phyloP scores from a whole-genome alignment of 1,140 invertebrate species.

The Tetramorium parvispinum region DNA sequence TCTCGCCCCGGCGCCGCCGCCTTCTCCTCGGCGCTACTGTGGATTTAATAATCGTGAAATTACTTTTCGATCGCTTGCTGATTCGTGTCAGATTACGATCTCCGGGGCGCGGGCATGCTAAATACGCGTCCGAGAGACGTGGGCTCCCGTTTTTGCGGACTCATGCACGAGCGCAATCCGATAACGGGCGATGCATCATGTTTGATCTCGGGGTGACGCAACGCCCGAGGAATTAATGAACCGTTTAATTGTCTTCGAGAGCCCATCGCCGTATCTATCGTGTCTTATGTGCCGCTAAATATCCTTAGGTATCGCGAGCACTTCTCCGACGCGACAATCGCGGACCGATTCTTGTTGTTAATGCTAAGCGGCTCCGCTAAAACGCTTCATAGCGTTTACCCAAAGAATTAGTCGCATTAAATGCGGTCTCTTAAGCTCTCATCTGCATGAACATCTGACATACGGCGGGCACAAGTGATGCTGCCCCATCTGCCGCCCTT shows the following conservation, averaged over 20 bases:
- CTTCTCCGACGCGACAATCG: constrained; percentile 40
- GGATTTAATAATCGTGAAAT: constrained; percentile 49
- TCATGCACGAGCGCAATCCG: constrained; percentile 9
- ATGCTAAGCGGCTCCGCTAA: constrained; percentile 43
- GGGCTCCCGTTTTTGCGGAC: background rate
- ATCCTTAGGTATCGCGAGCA: background rate
- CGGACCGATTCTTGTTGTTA: background rate
- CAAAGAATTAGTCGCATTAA: constrained; percentile 75
- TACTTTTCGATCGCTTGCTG: constrained; percentile 20
- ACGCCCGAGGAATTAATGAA: constrained; percentile 49
- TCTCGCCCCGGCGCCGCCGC: background rate
- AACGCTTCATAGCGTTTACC: constrained; percentile 65
- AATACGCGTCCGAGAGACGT: background rate
- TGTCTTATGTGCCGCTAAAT: background rate
- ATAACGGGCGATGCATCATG: constrained; percentile 50
- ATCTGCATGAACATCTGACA: constrained; percentile 81
- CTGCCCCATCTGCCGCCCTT: constrained; percentile 75
- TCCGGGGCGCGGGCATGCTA: background rate
- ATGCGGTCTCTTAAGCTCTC: constrained; percentile 60
- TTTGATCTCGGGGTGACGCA: constrained; percentile 13
- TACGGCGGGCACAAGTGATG: constrained; percentile 72
- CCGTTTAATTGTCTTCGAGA: constrained; percentile 62
- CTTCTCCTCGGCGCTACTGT: background rate
- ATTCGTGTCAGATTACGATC: constrained; percentile 18
- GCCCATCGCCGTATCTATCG: constrained; percentile 15